These are phyloP conservation scores for Camarhynchus parvulus DNA, from an alignment of 2,113 vertebrate genomes.

Conservation along the genomic window DNA sequence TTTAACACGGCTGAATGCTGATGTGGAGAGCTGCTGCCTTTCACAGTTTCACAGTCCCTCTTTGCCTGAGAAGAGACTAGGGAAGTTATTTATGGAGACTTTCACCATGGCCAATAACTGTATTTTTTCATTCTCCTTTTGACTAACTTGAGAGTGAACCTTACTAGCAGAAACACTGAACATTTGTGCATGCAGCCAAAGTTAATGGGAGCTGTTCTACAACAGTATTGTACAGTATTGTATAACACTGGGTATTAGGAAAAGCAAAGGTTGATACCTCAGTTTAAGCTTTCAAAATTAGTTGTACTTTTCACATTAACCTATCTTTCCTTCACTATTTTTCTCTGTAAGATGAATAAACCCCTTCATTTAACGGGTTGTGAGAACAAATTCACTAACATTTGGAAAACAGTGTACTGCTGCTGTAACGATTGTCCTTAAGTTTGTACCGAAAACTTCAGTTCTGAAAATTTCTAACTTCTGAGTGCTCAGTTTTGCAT, in stretches of 20 bases:
- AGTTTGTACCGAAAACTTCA: background rate
- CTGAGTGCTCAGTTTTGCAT: background rate
- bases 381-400: background rate
- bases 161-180: background rate
- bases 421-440: background rate
- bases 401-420: background rate
- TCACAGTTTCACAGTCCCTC: background rate
- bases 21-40: background rate
- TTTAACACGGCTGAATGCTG: background rate
- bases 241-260: background rate
- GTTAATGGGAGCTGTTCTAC: background rate
- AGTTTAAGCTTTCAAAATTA: background rate
- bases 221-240: background rate
- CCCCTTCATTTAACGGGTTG: background rate
- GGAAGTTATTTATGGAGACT: background rate
- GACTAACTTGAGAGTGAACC: background rate
- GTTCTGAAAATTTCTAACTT: background rate
- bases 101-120: background rate
- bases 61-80: background rate
- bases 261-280: background rate
- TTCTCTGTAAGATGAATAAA: background rate
- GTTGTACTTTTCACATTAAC: background rate
- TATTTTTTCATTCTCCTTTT: background rate
- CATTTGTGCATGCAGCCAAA: background rate
- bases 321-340: background rate